These are phyloP conservation scores for Ornithoptera alexandrae DNA, from an alignment of 2,888 invertebrate species.

Conservation along the genomic window DNA sequence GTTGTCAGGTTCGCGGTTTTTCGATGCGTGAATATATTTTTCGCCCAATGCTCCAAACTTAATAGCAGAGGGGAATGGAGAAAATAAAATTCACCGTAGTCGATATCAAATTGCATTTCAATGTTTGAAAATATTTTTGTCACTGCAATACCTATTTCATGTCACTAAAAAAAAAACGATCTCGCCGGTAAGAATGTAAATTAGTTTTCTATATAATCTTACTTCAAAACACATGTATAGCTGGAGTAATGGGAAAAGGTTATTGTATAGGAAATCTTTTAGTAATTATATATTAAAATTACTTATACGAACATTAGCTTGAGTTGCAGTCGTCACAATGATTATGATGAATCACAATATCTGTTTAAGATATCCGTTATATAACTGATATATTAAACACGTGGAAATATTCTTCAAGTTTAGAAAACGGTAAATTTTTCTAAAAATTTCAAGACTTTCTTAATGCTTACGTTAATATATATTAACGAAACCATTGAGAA, in stretches of 20 bases:
- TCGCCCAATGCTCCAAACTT: constrained; percentile 17
- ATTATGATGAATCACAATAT: too few species aligned
- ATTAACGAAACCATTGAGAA: too few species aligned
- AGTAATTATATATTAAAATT: not conserved
- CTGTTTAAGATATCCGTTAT: too few species aligned
- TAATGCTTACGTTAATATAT: too few species aligned
- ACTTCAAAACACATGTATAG: not conserved
- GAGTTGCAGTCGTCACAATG: too few species aligned
- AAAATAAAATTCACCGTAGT: constrained; percentile 28
- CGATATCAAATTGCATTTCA: constrained; percentile 29
- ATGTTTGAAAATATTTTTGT: constrained; percentile 28
- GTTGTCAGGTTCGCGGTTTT: not conserved
- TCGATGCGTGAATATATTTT: constrained; percentile 23
- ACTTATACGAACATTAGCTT: too few species aligned
- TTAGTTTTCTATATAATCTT: not conserved
- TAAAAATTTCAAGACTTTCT: too few species aligned
- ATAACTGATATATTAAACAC: too few species aligned
- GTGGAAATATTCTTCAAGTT: too few species aligned
- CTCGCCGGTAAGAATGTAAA: not conserved
- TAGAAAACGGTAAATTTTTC: too few species aligned
- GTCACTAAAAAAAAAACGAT: constrained; percentile 4
- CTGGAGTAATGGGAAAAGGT: not conserved
- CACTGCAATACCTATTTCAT: constrained; percentile 17
- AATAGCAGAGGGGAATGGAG: constrained; percentile 24
- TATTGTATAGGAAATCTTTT: not conserved